Percentiles rank a stretch among this genome's conserved stretches.
phyloP scores from a whole-genome alignment of 2,113 vertebrate genomes.

The Odobenus rosmarus region DNA sequence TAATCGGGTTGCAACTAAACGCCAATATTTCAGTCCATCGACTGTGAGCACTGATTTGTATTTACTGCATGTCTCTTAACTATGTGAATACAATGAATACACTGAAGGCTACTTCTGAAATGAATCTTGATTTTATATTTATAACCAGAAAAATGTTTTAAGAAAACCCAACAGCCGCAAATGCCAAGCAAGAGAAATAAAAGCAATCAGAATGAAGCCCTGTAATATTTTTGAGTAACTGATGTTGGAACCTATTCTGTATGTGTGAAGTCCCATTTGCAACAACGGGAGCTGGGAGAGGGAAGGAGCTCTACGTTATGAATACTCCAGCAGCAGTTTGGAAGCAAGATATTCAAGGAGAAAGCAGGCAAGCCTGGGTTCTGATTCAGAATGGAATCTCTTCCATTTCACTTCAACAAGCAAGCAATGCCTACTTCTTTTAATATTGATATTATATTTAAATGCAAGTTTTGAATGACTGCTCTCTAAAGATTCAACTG shows the following conservation, averaged over 20 bases:
- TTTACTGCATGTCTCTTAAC: conserved; percentile 75
- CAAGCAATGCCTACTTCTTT: conserved; percentile 56
- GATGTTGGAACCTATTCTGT: background rate
- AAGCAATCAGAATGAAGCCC: background rate
- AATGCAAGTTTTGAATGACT: conserved; percentile 67
- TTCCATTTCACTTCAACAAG: conserved; percentile 31
- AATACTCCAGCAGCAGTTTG: background rate
- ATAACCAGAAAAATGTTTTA: conserved; percentile 69
- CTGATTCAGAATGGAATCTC: conserved; percentile 32
- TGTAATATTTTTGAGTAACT: background rate
- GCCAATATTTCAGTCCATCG: conserved; percentile 78
- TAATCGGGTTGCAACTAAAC: conserved; percentile 76
- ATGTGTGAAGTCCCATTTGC: background rate
- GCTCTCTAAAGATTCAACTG: conserved; percentile 67
- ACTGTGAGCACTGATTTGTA: conserved; percentile 71
- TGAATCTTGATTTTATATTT: conserved; percentile 74
- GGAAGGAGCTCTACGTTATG: background rate
- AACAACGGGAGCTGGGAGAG: background rate
- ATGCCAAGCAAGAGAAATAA: conserved; percentile 60
- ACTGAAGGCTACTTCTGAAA: conserved; percentile 74
- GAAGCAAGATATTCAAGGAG: conserved; percentile 33
- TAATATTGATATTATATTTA: conserved; percentile 67
- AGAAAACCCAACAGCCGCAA: conserved; percentile 48
- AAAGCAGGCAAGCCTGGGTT: conserved; percentile 28
- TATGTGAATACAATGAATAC: conserved; percentile 74